A percentile compares a stretch with the other conserved stretches of the same genome.
Evolutionary conservation across 2,113 vertebrate genomes (phyloP).

Genomic region (Cephalopholis sonnerati): DNA sequence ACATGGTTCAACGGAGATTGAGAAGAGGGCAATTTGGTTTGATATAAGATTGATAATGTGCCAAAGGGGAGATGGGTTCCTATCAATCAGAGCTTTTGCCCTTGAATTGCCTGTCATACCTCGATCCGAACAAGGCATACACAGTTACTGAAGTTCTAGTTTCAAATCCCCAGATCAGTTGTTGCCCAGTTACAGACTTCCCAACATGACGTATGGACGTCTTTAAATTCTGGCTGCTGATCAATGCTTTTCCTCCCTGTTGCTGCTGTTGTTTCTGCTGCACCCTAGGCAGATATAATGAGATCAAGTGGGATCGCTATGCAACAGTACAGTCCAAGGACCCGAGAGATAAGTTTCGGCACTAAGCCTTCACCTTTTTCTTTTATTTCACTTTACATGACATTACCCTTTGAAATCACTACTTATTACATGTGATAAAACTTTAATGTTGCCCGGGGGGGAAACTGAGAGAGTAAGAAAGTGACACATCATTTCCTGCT

Average conservation of each 20-base stretch:
- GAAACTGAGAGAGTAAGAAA: neutral
- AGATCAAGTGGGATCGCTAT: neutral
- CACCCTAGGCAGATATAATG: neutral
- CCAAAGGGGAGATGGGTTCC: slow-evolving; percentile 47
- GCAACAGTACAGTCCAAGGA: neutral
- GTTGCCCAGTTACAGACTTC: neutral
- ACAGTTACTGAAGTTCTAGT: slow-evolving; percentile 2
- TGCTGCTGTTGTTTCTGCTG: slow-evolving; percentile 4
- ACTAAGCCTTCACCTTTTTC: slow-evolving; percentile 26
- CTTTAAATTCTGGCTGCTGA: slow-evolving; percentile 18
- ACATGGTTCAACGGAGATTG: slow-evolving; percentile 42
- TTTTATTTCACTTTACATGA: slow-evolving; percentile 30
- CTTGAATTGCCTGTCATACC: slow-evolving; percentile 51
- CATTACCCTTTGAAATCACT: slow-evolving; percentile 26
- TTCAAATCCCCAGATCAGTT: slow-evolving; percentile 20
- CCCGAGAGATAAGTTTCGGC: neutral
- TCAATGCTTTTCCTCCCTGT: slow-evolving; percentile 1
- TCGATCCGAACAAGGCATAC: neutral
- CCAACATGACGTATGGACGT: neutral
- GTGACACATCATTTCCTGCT: slow-evolving; percentile 50
- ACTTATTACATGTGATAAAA: slow-evolving; percentile 52
- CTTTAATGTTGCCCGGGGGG: slow-evolving; percentile 40
- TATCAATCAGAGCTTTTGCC: slow-evolving; percentile 52
- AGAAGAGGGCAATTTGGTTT: slow-evolving; percentile 48
- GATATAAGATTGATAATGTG: slow-evolving; percentile 62